phyloP scores from a whole-genome alignment of 30 jellyfish, hydroid and myxozoan genomes.

The Aurelia coerulea region DNA sequence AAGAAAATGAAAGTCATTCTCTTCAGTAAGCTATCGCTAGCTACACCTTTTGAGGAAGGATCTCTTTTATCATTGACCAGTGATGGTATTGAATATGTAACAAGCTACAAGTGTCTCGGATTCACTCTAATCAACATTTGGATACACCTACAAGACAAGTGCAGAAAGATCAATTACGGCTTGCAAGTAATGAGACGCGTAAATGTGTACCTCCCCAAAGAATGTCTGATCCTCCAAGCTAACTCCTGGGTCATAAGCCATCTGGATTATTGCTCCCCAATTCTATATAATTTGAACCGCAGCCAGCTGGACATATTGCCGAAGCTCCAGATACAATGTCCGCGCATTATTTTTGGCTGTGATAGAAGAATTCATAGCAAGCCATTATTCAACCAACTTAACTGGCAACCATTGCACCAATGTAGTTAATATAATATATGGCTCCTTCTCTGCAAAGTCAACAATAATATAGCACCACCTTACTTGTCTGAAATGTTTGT shows the following conservation, averaged over 20 bases:
- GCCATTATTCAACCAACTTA: no score
- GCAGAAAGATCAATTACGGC: not conserved
- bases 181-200: conserved; percentile 9
- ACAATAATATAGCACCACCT: no score
- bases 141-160: not conserved
- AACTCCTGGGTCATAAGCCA: conserved; percentile 12
- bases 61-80: not conserved
- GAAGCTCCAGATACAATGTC: no score
- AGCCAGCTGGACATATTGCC: no score
- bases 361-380: no score
- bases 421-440: no score
- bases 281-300: no score
- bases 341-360: no score
- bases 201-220: conserved; percentile 2
- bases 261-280: not conserved
- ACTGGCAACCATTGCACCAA: no score
- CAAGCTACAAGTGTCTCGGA: not conserved
- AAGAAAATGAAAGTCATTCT: conserved; percentile 4
- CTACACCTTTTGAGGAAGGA: not conserved
- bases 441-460: no score
- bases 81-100: no score
- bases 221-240: conserved; percentile 3
- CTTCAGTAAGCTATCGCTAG: conserved; percentile 7
- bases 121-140: conserved; percentile 19
- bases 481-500: no score